phyloP scores from a whole-genome alignment of 2,113 vertebrate genomes.

The Amphiprion ocellaris region DNA sequence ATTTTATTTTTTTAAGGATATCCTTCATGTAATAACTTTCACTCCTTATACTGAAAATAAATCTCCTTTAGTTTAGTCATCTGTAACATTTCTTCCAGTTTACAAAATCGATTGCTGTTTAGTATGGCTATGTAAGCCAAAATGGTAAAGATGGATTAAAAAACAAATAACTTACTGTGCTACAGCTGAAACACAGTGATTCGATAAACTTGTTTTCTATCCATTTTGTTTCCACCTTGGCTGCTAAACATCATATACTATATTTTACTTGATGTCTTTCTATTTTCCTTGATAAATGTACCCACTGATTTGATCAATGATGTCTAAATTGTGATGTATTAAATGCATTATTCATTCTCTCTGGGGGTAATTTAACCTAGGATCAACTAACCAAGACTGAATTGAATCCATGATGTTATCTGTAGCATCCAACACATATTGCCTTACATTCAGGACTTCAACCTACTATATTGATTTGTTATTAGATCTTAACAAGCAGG shows the following conservation, averaged over 20 bases:
- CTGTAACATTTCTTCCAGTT: too few species aligned
- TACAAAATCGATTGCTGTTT: too few species aligned
- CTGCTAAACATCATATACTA: background rate
- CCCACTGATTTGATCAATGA: background rate
- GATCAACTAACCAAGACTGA: background rate
- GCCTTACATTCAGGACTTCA: background rate
- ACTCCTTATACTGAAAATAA: too few species aligned
- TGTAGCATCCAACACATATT: too few species aligned
- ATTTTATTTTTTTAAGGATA: too few species aligned
- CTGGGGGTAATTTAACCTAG: background rate
- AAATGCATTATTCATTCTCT: background rate
- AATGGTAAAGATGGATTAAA: background rate
- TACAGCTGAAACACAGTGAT: background rate
- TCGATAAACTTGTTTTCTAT: background rate
- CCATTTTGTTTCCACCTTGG: too few species aligned
- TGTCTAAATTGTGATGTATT: background rate
- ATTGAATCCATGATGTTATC: too few species aligned
- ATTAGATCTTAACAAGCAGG: background rate
- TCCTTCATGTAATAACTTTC: too few species aligned
- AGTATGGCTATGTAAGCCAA: background rate
- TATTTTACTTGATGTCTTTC: background rate
- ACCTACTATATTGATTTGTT: background rate
- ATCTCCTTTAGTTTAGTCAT: too few species aligned
- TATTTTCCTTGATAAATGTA: background rate
- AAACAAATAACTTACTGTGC: background rate